A percentile compares a stretch with the other conserved stretches of the same genome.
phyloP scores from a whole-genome alignment of 2,888 invertebrate species.

The Xanthia togata region DNA sequence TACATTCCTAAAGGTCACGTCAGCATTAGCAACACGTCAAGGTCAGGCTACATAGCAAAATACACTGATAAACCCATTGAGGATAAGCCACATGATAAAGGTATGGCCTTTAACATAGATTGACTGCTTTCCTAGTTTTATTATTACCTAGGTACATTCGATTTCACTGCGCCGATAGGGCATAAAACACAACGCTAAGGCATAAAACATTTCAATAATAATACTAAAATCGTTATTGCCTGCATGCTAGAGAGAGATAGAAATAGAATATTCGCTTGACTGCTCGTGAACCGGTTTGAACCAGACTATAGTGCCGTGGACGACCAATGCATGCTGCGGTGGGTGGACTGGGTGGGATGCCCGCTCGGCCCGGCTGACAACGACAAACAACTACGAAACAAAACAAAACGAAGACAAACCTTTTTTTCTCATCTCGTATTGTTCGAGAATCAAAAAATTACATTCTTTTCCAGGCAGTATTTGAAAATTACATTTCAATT shows the following conservation, averaged over 20 bases:
- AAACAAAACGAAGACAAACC: not conserved
- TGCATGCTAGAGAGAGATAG: conserved; percentile 32
- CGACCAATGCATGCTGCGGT: conserved; percentile 24
- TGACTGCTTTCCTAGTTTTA: conserved; percentile 20
- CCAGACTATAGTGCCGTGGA: conserved; percentile 16
- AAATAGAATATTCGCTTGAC: conserved; percentile 38
- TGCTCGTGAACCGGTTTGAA: conserved; percentile 54
- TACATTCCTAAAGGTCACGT: conserved; percentile 2
- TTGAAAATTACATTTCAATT: not conserved
- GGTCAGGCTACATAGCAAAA: conserved; percentile 37
- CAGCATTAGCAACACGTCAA: conserved; percentile 18
- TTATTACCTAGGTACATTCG: conserved; percentile 21
- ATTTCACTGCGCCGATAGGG: conserved; percentile 1
- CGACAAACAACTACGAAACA: conserved; percentile 8
- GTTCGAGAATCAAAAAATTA: conserved; percentile 3
- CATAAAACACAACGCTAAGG: conserved; percentile 14
- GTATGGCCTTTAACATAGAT: too few species aligned
- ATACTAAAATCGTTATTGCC: conserved; percentile 39
- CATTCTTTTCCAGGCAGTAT: conserved; percentile 1
- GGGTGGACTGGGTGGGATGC: not conserved
- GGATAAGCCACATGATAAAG: conserved; percentile 11
- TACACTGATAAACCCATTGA: conserved; percentile 2
- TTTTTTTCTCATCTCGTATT: conserved; percentile 18
- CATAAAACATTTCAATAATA: conserved; percentile 34
- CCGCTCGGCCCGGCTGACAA: not conserved